These are phyloP conservation scores for Phocoena sinus DNA, from an alignment of 2,113 vertebrate species.

Conservation along the genomic window DNA sequence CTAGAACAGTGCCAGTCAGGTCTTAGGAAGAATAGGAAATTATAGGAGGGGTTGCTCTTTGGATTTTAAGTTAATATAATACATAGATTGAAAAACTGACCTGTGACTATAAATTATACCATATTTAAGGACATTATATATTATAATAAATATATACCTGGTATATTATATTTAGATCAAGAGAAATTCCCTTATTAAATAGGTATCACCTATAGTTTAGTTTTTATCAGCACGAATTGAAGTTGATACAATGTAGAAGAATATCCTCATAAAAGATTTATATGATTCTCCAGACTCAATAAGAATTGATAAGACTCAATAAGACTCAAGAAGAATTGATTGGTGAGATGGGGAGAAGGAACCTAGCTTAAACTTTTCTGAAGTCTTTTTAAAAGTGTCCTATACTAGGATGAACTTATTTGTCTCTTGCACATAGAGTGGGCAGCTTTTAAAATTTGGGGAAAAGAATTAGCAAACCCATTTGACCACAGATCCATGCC, in stretches of 20 bases:
- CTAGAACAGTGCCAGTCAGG: background rate
- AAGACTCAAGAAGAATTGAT: background rate
- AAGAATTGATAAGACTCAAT: background rate
- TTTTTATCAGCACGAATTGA: background rate
- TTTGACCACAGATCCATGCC: background rate
- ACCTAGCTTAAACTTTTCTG: background rate
- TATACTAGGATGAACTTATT: background rate
- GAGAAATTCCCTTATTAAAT: background rate
- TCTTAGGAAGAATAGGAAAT: background rate
- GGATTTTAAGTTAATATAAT: background rate
- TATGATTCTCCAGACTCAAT: background rate
- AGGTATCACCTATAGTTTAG: background rate
- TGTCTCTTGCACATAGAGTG: background rate
- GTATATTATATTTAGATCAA: background rate
- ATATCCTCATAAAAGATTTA: background rate
- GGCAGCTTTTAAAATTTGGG: background rate
- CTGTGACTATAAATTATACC: background rate
- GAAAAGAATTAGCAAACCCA: background rate
- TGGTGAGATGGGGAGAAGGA: background rate
- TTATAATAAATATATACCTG: background rate
- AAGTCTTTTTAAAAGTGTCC: background rate
- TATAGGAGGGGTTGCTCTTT: background rate
- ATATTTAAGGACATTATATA: background rate
- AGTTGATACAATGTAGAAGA: background rate
- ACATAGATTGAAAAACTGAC: background rate